These are phyloP conservation scores for Helicorthomorpha holstii DNA, from an alignment of 1,140 invertebrate genomes.

Conservation along the genomic window DNA sequence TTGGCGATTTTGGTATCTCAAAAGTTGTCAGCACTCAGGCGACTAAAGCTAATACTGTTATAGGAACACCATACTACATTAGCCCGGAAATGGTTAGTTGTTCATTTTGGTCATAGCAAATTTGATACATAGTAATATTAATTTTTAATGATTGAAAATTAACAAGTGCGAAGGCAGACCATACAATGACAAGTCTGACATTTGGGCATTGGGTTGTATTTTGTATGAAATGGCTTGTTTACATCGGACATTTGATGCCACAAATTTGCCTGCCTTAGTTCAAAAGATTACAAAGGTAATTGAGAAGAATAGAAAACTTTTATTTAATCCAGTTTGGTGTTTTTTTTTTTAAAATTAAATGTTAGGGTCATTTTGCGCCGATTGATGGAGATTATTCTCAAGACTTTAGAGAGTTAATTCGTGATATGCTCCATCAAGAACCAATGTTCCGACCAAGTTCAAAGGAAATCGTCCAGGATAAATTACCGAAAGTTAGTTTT, in stretches of 20 bases:
- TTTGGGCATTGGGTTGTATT: constrained; percentile 65
- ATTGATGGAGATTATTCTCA: constrained; percentile 45
- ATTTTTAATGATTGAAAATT: background rate
- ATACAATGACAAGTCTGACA: constrained; percentile 61
- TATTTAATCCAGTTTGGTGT: no score
- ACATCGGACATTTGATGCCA: constrained; percentile 57
- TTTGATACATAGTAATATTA: background rate
- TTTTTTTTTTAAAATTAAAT: background rate
- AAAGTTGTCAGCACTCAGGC: constrained; percentile 50
- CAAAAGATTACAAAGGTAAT: constrained; percentile 59
- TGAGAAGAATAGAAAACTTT: no score
- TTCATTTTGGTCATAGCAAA: background rate
- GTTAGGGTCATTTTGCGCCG: constrained; percentile 34
- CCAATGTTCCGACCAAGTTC: constrained; percentile 43
- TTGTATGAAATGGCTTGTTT: constrained; percentile 62
- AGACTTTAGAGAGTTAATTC: constrained; percentile 41
- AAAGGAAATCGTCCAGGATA: constrained; percentile 35
- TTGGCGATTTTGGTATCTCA: constrained; percentile 65
- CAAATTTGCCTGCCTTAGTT: constrained; percentile 53
- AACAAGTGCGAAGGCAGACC: constrained; percentile 53
- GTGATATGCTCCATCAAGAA: constrained; percentile 43
- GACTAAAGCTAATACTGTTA: constrained; percentile 49
- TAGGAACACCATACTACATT: constrained; percentile 67
- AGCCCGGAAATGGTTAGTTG: constrained; percentile 55
- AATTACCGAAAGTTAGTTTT: constrained; percentile 29